These are phyloP conservation scores for Hystrix cristata DNA, from an alignment of 2,113 vertebrate species.

Conservation along the genomic window DNA sequence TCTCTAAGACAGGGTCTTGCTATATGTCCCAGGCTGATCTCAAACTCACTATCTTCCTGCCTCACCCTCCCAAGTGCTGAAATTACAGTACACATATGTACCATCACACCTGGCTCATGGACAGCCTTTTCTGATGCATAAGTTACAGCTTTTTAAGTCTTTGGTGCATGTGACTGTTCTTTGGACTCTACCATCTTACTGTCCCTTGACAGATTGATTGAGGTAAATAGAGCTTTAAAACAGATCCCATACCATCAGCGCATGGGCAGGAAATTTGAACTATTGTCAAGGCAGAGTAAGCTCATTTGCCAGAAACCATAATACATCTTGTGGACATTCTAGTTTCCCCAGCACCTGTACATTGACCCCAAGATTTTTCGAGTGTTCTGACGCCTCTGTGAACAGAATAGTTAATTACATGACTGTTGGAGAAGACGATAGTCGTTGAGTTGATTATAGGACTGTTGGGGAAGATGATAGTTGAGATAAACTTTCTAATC, in stretches of 20 bases:
- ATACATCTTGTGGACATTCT: neutral
- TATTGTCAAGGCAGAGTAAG: neutral
- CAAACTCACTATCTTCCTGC: neutral
- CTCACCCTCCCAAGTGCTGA: neutral
- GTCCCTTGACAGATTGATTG: neutral
- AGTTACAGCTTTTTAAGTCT: neutral
- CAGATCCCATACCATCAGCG: neutral
- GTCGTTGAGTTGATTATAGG: neutral
- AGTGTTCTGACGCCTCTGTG: neutral
- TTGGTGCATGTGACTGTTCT: neutral
- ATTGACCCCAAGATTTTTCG: neutral
- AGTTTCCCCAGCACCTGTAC: neutral
- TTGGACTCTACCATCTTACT: neutral
- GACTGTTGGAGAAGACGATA: neutral
- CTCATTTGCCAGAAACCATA: neutral
- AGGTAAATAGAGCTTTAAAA: neutral
- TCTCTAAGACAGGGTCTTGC: neutral
- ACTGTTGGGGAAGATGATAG: neutral
- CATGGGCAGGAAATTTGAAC: neutral
- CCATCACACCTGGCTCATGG: neutral
- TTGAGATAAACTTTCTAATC: neutral
- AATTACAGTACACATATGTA: neutral
- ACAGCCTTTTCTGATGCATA: neutral
- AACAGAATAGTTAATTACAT: neutral
- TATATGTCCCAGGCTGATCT: neutral